Conservation (phyloP, 2,888 invertebrate genomes). For the Rhodophaea formosa region DNA sequence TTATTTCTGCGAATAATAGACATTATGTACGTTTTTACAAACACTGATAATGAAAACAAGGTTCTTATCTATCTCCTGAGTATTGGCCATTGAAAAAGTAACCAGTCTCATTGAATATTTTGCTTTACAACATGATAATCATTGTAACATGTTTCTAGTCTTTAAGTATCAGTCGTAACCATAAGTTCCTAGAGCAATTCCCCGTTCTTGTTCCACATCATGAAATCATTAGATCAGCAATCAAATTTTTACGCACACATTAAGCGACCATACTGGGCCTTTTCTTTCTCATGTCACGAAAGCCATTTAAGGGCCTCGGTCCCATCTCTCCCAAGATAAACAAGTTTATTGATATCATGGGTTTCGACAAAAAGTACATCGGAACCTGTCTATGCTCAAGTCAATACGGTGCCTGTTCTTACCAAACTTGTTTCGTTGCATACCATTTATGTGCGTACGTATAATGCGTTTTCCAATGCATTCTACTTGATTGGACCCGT, state of each 20-base stretch:
- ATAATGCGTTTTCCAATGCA: slow-evolving; percentile 58
- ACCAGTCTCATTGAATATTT: too few species aligned
- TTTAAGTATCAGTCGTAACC: neutral
- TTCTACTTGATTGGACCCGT: slow-evolving; percentile 50
- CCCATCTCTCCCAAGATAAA: slow-evolving; percentile 56
- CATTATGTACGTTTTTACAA: too few species aligned
- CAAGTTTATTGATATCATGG: slow-evolving; percentile 59
- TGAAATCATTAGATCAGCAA: slow-evolving; percentile 4
- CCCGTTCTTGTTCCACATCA: slow-evolving; percentile 2
- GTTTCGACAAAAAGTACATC: slow-evolving; percentile 47
- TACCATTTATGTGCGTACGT: slow-evolving; percentile 47
- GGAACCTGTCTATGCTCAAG: slow-evolving; percentile 59
- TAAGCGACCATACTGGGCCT: slow-evolving; percentile 23
- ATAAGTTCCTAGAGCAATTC: neutral
- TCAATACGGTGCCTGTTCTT: slow-evolving; percentile 49
- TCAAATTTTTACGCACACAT: slow-evolving; percentile 14
- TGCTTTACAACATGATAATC: too few species aligned
- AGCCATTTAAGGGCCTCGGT: slow-evolving; percentile 49
- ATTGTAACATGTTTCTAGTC: too few species aligned
- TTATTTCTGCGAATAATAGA: too few species aligned
- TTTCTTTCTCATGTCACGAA: slow-evolving; percentile 42
- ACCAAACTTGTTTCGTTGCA: slow-evolving; percentile 57
- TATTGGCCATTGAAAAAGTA: too few species aligned
- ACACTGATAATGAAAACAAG: too few species aligned
- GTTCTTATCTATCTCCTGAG: too few species aligned